Conservation (phyloP, 2,888 invertebrate genomes). For the Hyppa rectilinea region DNA sequence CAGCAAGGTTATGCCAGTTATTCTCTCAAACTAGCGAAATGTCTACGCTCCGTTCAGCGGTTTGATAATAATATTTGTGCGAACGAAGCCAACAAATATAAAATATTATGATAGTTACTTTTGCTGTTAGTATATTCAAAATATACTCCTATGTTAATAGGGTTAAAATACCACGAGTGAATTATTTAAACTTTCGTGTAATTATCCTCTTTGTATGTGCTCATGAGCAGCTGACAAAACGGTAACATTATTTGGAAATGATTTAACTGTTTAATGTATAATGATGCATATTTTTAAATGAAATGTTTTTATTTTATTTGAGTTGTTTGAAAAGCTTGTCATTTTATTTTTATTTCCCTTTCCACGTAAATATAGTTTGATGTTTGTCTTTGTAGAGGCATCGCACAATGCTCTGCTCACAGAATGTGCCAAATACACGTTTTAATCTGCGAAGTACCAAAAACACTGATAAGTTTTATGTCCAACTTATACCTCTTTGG, state of each 20-base stretch:
- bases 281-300: constrained; percentile 33
- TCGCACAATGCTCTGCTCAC: background rate
- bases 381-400: background rate
- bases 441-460: background rate
- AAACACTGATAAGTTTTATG: background rate
- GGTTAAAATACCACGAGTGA: constrained; percentile 1
- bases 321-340: constrained; percentile 7
- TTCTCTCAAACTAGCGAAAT: constrained; percentile 33
- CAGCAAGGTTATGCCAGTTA: constrained; percentile 51
- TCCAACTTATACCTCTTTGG: background rate
- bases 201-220: constrained; percentile 31
- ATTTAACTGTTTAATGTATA: constrained; percentile 34
- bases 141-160: constrained; percentile 7
- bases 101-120: constrained; percentile 24
- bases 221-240: constrained; percentile 32
- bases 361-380: background rate
- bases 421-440: background rate
- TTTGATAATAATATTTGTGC: constrained; percentile 31
- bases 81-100: constrained; percentile 25
- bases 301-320: too few species aligned
- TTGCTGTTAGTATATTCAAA: constrained; percentile 11
- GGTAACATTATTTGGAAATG: constrained; percentile 33
- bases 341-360: constrained; percentile 1
- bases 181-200: constrained; percentile 31
- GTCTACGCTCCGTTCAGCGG: constrained; percentile 20